Percentiles rank a stretch among this genome's conserved stretches.
These are phyloP conservation scores for Xiphorhynchus elegans DNA, from an alignment of 2,113 vertebrate genomes.

Conservation along the genomic window DNA sequence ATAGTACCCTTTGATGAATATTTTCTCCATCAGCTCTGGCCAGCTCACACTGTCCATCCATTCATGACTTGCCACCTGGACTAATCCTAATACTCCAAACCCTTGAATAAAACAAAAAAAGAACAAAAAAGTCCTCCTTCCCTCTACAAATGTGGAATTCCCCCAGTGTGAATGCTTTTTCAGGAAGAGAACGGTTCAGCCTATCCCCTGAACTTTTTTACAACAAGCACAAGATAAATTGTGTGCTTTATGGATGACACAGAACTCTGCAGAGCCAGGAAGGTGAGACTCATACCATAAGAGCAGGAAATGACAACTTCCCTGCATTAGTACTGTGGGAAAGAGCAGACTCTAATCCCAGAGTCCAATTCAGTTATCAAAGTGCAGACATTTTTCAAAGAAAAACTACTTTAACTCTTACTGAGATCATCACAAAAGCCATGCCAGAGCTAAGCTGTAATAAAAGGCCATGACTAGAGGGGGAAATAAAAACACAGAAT, in stretches of 20 bases:
- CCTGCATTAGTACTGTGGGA: neutral
- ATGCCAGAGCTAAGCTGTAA: neutral
- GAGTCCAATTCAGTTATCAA: neutral
- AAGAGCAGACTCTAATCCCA: neutral
- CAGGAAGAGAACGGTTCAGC: neutral
- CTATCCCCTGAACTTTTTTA: neutral
- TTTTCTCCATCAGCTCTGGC: constrained; percentile 44
- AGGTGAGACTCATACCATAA: neutral
- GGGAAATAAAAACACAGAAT: neutral
- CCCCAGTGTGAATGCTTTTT: neutral
- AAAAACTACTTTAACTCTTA: neutral
- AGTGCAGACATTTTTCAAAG: neutral
- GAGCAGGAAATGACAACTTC: neutral
- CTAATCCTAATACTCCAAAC: constrained; percentile 50
- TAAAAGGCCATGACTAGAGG: neutral
- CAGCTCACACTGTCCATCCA: constrained; percentile 29
- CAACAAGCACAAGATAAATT: neutral
- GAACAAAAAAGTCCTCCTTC: neutral
- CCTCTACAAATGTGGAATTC: neutral
- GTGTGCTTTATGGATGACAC: neutral
- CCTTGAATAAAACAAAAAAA: neutral
- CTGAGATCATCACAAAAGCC: neutral
- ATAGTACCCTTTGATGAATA: constrained; percentile 45
- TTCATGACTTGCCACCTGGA: constrained; percentile 29
- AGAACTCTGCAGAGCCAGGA: neutral